Evolutionary conservation across 2,888 invertebrate species (phyloP).

Genomic region (Agonum fuliginosum): DNA sequence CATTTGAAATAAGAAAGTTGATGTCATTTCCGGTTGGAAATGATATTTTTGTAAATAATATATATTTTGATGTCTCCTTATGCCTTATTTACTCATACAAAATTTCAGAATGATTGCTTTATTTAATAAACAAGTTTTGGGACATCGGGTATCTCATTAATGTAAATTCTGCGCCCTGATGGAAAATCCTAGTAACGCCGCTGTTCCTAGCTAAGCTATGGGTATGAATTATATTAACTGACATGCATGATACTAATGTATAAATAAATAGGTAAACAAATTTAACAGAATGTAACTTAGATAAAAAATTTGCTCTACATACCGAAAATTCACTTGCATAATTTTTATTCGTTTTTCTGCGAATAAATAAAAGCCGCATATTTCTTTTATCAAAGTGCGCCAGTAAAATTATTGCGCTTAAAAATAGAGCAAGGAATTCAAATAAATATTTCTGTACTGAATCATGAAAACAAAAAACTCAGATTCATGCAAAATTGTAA

Average conservation of each 20-base stretch:
- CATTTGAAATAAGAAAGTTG: too few relatives aligned
- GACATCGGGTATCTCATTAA: too few relatives aligned
- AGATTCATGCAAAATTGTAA: too few relatives aligned
- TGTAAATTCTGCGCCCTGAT: too few relatives aligned
- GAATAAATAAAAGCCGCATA: neutral
- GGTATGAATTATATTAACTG: conserved; percentile 29
- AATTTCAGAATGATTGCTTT: too few relatives aligned
- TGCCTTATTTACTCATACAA: too few relatives aligned
- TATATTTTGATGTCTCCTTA: too few relatives aligned
- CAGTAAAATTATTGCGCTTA: neutral
- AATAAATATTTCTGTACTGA: neutral
- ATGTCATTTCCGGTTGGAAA: too few relatives aligned
- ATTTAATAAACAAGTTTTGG: too few relatives aligned
- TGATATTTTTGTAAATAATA: too few relatives aligned
- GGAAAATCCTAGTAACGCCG: too few relatives aligned
- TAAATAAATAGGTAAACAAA: conserved; percentile 43
- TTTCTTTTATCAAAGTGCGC: neutral
- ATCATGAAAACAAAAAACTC: conserved; percentile 3
- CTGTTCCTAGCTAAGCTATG: too few relatives aligned
- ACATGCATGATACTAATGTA: conserved; percentile 36
- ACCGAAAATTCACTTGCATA: conserved; percentile 35
- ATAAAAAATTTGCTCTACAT: conserved; percentile 40
- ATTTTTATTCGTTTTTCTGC: conserved; percentile 2
- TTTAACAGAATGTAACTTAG: conserved; percentile 19
- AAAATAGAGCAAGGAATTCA: conserved; percentile 14